Percentiles rank a stretch among this genome's conserved stretches.
Evolutionary conservation across 92 coral and sea anemone genomes (phyloP).

Genomic region (Isaurus tuberculatus): DNA sequence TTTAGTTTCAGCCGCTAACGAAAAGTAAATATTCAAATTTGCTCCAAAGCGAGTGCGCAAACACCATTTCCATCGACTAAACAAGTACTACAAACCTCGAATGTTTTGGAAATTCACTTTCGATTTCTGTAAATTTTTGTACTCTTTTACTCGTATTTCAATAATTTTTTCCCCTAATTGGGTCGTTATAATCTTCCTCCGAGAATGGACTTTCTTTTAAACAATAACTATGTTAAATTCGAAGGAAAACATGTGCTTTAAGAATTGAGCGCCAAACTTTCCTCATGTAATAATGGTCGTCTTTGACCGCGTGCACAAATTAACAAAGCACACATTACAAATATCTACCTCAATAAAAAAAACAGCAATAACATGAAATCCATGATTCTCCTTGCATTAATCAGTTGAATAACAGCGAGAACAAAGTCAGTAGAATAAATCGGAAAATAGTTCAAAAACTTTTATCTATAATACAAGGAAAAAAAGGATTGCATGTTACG

Average conservation of each 20-base stretch:
- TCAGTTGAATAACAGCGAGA: neutral
- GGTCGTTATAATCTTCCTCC: neutral
- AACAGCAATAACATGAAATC: neutral
- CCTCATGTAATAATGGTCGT: conserved; percentile 21
- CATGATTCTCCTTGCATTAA: neutral
- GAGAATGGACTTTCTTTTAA: neutral
- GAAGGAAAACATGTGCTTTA: conserved; percentile 33
- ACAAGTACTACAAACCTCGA: conserved; percentile 7
- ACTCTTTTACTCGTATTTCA: neutral
- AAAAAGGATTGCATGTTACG: neutral
- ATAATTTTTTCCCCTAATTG: neutral
- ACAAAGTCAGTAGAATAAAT: neutral
- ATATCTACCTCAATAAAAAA: conserved; percentile 25
- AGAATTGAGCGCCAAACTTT: conserved; percentile 44
- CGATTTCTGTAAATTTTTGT: neutral
- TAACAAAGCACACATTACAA: conserved; percentile 44
- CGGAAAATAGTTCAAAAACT: neutral
- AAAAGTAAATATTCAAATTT: neutral
- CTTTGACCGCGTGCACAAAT: conserved; percentile 51
- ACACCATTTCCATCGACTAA: conserved; percentile 17
- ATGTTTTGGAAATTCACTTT: neutral
- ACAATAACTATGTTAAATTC: conserved; percentile 7
- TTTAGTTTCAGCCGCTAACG: neutral
- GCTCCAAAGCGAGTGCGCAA: neutral
- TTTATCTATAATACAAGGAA: neutral